These are phyloP conservation scores for Anas platyrhynchos DNA, from an alignment of 2,113 vertebrate genomes.

Conservation along the genomic window DNA sequence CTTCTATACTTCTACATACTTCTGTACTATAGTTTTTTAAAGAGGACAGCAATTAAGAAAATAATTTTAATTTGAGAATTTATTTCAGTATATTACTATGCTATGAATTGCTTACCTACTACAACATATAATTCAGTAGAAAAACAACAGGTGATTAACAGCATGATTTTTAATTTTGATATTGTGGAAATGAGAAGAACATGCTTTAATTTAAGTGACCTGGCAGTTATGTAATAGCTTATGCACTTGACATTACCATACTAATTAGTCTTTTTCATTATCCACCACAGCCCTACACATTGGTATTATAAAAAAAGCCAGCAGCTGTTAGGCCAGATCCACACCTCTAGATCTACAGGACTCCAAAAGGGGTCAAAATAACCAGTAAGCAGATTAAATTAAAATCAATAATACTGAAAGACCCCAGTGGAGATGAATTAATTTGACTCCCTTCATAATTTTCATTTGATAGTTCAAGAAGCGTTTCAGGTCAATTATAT, in stretches of 20 bases:
- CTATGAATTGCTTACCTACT: background rate
- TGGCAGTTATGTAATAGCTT: background rate
- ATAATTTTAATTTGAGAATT: background rate
- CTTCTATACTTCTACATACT: background rate
- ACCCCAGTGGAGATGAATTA: background rate
- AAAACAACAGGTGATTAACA: slow-evolving; percentile 41
- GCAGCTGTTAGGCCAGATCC: background rate
- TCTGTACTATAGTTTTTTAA: background rate
- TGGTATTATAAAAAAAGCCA: slow-evolving; percentile 3
- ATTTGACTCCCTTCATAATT: slow-evolving; percentile 33
- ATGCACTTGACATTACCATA: background rate
- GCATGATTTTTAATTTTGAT: background rate
- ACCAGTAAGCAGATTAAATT: background rate
- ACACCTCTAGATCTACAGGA: background rate
- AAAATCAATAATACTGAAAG: background rate
- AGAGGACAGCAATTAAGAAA: background rate
- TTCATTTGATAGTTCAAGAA: slow-evolving; percentile 32
- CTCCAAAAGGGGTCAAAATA: background rate
- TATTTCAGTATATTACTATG: background rate
- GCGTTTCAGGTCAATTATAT: slow-evolving; percentile 52
- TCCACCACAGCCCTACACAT: background rate
- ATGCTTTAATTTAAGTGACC: slow-evolving; percentile 17
- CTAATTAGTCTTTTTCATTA: slow-evolving; percentile 7
- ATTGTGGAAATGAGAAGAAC: background rate
- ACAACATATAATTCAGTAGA: slow-evolving; percentile 4